These are phyloP conservation scores for Hemiprocne comata DNA, from an alignment of 2,113 vertebrate genomes.

Conservation along the genomic window DNA sequence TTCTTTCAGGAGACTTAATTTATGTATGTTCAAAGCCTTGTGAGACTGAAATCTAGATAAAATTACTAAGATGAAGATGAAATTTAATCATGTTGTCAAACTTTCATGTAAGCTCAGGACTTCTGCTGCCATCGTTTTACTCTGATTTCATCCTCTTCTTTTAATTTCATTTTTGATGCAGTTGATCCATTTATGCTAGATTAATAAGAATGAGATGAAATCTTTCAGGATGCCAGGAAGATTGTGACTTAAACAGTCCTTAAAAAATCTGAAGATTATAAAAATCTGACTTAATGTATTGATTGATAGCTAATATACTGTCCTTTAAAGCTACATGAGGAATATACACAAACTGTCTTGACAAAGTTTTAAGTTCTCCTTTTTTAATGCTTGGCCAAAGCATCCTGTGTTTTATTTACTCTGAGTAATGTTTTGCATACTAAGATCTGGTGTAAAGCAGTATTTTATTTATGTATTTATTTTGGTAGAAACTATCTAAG, in stretches of 20 bases:
- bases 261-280: background rate
- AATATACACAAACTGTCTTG: background rate
- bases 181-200: background rate
- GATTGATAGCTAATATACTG: background rate
- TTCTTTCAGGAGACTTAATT: background rate
- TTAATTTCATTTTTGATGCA: background rate
- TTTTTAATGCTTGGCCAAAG: background rate
- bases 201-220: background rate
- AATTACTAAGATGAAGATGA: constrained; percentile 5
- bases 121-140: background rate
- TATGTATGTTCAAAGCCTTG: background rate
- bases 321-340: background rate
- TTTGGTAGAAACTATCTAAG: background rate
- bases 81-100: background rate
- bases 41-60: background rate
- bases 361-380: background rate
- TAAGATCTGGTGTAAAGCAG: background rate
- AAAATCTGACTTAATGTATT: background rate
- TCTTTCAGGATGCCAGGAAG: background rate
- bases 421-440: background rate
- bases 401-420: background rate
- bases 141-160: background rate
- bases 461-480: background rate
- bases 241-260: background rate
- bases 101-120: background rate